These are phyloP conservation scores for Lasioglossum vierecki DNA, from an alignment of 2,888 invertebrate genomes.

Conservation along the genomic window DNA sequence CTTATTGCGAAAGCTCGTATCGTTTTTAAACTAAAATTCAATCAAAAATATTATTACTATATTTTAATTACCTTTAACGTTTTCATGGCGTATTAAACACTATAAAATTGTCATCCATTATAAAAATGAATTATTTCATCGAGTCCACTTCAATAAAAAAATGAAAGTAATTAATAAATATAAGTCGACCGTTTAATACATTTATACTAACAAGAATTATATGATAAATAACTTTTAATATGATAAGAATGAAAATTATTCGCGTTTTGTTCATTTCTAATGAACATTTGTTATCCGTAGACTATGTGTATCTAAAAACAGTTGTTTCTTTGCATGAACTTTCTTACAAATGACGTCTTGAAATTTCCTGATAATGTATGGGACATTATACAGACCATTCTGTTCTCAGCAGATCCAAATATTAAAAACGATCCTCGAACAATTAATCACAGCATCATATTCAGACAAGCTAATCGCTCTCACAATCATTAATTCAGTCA, in stretches of 20 bases:
- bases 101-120: too few species aligned
- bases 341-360: background rate
- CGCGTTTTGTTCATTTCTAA: background rate
- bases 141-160: background rate
- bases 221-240: background rate
- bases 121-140: background rate
- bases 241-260: background rate
- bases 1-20: background rate
- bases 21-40: background rate
- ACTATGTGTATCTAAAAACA: background rate
- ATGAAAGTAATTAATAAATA: too few species aligned
- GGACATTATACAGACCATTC: background rate
- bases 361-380: background rate
- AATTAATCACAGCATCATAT: constrained; percentile 32
- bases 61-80: background rate
- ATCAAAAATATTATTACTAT: too few species aligned
- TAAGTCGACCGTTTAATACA: too few species aligned
- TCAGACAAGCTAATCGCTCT: constrained; percentile 22
- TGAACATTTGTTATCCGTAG: background rate
- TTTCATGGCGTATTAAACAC: background rate
- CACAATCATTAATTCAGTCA: constrained; percentile 42
- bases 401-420: constrained; percentile 11
- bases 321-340: background rate
- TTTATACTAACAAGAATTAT: background rate
- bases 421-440: constrained; percentile 1